phyloP scores from a whole-genome alignment of 2,113 vertebrate species.

The Ahaetulla prasina region DNA sequence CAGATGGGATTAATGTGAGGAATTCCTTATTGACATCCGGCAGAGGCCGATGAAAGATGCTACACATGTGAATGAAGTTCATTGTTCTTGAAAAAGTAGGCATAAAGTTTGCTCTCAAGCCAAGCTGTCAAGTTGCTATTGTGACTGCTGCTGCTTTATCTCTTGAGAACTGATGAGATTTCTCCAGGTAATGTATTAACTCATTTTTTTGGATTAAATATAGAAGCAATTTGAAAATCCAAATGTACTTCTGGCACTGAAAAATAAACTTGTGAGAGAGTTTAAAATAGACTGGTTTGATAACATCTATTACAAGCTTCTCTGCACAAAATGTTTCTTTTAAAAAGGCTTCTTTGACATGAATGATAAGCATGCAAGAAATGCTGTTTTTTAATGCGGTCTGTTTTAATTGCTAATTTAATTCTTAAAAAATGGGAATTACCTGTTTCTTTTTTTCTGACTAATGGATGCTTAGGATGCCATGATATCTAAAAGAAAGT shows the following conservation, averaged over 20 bases:
- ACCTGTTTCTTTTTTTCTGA: neutral
- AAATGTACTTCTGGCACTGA: neutral
- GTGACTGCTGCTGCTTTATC: neutral
- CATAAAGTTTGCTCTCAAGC: neutral
- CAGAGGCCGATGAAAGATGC: neutral
- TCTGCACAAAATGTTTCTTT: neutral
- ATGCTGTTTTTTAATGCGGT: neutral
- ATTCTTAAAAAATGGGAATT: neutral
- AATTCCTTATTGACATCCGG: neutral
- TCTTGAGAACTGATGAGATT: neutral
- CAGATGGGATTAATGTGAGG: neutral
- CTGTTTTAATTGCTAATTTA: neutral
- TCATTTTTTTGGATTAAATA: neutral
- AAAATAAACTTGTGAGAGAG: neutral
- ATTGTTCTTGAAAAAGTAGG: neutral
- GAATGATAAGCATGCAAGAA: neutral
- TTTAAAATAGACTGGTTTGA: conserved; percentile 21
- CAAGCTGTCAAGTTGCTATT: neutral
- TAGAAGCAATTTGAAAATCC: neutral
- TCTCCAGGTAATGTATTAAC: conserved; percentile 45
- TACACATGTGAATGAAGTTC: neutral
- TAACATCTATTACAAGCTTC: conserved; percentile 4
- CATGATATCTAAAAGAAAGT: neutral
- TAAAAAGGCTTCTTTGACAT: neutral
- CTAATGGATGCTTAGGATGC: neutral